Evolutionary conservation across 2,113 vertebrate genomes (phyloP), one percentile per base, ranked within the genome.

Genomic region (Crotalus viridis): DNA sequence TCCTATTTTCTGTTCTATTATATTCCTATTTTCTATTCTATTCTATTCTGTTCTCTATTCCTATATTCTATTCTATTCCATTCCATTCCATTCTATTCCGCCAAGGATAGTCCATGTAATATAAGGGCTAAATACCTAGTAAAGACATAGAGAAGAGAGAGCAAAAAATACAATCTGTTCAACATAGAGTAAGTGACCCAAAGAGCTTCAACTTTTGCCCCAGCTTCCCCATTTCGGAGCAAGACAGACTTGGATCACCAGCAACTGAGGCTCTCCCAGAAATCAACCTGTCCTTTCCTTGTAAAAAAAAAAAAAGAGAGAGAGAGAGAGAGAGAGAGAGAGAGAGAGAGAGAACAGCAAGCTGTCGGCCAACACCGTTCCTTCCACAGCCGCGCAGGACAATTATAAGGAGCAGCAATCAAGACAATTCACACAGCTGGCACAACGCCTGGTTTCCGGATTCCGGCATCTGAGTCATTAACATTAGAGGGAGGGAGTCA

Each of bases 381-480:
- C 91, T 46, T n/a, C 57, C 57, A 6, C 52, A 64, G 19, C 86
- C 4, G 43, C 0, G 10, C 64, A 33, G 90, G 93, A 46, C 94
- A 52, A 15, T n/a, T 64, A 64, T 89, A 54, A 89, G 52, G n/a
- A 13, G 56, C 89, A 69, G 52, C 89, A 87, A 87, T 81, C 92
- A 54, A 56, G 94, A 87, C 0, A n/a, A 55, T 22, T 59, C 57
- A 87, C 56, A 69, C 87, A 48, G 0, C n/a, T 55, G 93, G 90
- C 88, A 4, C 0, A 13, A 1, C 0, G 54, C 81, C 87, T 59
- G 0, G 0, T 19, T 94, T 92, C 93, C 89, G 51, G 69, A 69
- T 22, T 94, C 91, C 56, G 74, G 0, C 54, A 39, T 46, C 93
- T 86, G 90, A 93, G 94, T 57, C 61, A 39, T 94, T 93, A 91